Evolutionary conservation across 2,888 invertebrate genomes (phyloP).

Genomic region (Euphydryas editha): DNA sequence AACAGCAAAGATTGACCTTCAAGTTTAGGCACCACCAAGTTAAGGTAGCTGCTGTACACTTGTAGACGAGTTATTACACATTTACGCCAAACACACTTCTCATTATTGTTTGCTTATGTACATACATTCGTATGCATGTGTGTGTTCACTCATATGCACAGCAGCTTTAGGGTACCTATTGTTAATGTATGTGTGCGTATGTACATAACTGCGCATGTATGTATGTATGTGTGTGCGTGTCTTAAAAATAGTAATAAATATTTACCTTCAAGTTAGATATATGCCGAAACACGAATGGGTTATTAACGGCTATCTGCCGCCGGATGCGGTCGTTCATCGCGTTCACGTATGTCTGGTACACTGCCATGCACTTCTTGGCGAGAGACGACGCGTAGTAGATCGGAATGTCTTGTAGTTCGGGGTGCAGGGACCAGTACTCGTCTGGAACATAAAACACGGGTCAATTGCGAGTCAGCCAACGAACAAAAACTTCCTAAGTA

Average conservation of each 20-base stretch:
- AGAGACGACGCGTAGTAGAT: constrained; percentile 99
- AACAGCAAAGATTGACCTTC: no score
- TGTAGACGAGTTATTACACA: no score
- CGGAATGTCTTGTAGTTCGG: constrained; percentile 98
- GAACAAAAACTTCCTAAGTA: no score
- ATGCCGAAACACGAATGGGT: constrained; percentile 99
- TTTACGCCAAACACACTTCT: no score
- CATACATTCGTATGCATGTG: no score
- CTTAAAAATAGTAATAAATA: not conserved
- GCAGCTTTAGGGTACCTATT: no score
- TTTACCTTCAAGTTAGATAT: constrained; percentile 95
- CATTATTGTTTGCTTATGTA: no score
- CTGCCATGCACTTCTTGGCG: constrained; percentile 99
- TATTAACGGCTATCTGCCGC: constrained; percentile 97
- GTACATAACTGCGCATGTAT: no score
- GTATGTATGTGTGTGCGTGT: not conserved
- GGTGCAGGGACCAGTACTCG: constrained; percentile 99
- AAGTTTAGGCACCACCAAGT: no score
- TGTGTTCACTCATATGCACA: no score
- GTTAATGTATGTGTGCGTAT: not conserved
- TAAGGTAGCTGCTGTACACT: no score
- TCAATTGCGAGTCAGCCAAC: no score
- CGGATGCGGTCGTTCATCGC: constrained; percentile 99
- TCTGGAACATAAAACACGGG: constrained; percentile 81
- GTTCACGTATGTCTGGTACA: constrained; percentile 99